Base-by-base conservation (phyloP, 2,888 invertebrate genomes). In the Catonia carolina region DNA sequence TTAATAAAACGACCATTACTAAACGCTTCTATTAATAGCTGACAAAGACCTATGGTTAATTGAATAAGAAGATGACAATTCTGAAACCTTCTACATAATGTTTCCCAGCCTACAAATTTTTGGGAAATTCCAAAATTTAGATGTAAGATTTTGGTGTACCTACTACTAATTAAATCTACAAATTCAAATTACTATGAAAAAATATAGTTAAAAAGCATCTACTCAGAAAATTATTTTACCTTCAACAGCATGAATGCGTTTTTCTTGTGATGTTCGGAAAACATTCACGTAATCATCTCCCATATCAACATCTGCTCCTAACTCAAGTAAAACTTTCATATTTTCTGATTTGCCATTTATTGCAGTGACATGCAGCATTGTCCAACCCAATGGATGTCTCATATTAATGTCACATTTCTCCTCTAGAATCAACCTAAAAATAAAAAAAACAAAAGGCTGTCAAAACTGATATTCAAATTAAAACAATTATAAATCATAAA, bases 321-420 rank as follows among this genome's bases (percentile, higher is more conserved):
- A 77, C n/a, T 79, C 74, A 54, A 88, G 70, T 59, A 89, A 73
- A 62, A 80, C 75, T 65, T 75, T 75, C 20, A 85, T 78, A 56
- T 78, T 78, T 15, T 78, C 77, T 14, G 74, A 66, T 68, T 82
- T 82, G 61, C 84, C 84, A 74, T 89, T 90, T 35, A 91, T 85
- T 8, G 87, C 85, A 33, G 93, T 93, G 49, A 84, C 81, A 75
- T 91, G 90, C 31, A 94, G 75, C 22, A 90, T 81, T 12, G 89
- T 90, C 93, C 94, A 94, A 50, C 94, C 94, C 47, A 91, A 75
- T 22, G 76, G 67, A 74, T 93, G 92, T 12, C 85, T 77, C 48
- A 72, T 69, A 74, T 93, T 89, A 1, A 85, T 77, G 66, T 83
- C 77, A 12, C 78, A 68, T 36, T 78, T 78, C 54, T 74, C 73